Conservation (phyloP, 2,888 invertebrate genomes). For the Cheilosia soror region DNA sequence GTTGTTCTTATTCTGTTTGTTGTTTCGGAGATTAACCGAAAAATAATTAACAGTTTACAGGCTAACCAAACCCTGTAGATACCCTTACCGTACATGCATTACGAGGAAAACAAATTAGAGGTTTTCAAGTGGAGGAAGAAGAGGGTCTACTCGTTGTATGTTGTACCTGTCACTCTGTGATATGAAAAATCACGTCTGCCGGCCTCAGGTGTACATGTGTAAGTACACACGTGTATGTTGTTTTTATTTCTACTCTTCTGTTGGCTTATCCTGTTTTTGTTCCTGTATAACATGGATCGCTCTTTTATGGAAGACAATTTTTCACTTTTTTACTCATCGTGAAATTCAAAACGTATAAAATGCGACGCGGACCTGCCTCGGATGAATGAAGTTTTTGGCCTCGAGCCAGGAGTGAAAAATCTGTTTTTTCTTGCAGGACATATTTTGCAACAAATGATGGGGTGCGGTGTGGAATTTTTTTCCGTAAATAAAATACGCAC, state of each 20-base stretch:
- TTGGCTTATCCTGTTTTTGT: slow-evolving; percentile 42
- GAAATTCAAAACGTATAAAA: slow-evolving; percentile 45
- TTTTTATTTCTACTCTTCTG: not conserved
- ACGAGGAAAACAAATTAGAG: slow-evolving; percentile 10
- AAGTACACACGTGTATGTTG: slow-evolving; percentile 24
- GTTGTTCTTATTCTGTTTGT: slow-evolving; percentile 6
- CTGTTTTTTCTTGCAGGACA: slow-evolving; percentile 18
- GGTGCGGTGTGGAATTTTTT: slow-evolving; percentile 11
- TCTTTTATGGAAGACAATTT: slow-evolving; percentile 38
- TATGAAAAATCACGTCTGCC: slow-evolving; percentile 63
- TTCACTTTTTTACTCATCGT: slow-evolving; percentile 21
- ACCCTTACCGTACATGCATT: not conserved
- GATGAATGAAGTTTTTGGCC: slow-evolving; percentile 42
- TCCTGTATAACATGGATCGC: slow-evolving; percentile 16
- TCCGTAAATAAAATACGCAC: slow-evolving; percentile 1
- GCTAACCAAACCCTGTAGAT: slow-evolving; percentile 14
- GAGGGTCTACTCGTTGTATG: slow-evolving; percentile 42
- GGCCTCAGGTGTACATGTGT: not conserved
- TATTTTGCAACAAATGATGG: slow-evolving; percentile 6
- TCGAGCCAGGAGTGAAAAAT: slow-evolving; percentile 36
- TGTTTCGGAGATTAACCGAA: slow-evolving; percentile 52
- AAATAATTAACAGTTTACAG: slow-evolving; percentile 62
- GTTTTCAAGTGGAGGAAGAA: not conserved
- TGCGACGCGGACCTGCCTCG: slow-evolving; percentile 20
- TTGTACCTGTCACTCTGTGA: slow-evolving; percentile 52